These are phyloP conservation scores for Epirrhoe alternata DNA, from an alignment of 2,888 invertebrate species.

Conservation along the genomic window DNA sequence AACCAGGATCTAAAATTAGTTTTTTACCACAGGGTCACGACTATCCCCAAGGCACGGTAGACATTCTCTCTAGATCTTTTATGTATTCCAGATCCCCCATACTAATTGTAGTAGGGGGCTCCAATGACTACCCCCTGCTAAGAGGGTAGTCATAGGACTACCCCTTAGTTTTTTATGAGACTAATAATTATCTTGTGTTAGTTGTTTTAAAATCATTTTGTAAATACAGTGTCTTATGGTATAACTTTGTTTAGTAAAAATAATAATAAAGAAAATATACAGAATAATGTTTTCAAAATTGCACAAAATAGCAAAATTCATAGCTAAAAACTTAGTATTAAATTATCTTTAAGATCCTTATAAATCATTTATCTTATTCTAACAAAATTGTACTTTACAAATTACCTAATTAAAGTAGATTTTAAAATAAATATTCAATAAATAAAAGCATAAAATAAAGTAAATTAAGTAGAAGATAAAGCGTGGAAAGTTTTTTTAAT, in stretches of 20 bases:
- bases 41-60: too few species aligned
- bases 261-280: constrained; percentile 5
- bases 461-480: constrained; percentile 37
- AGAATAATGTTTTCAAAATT: constrained; percentile 27
- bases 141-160: too few species aligned
- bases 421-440: constrained; percentile 43
- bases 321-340: constrained; percentile 17
- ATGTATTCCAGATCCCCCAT: too few species aligned
- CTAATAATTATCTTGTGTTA: neutral
- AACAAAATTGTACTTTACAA: constrained; percentile 44
- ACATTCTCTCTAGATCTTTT: too few species aligned
- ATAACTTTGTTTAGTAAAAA: neutral
- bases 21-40: too few species aligned
- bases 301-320: constrained; percentile 37
- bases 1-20: too few species aligned
- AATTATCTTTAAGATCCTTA: constrained; percentile 24
- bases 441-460: constrained; percentile 36
- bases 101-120: too few species aligned
- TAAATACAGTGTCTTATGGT: neutral
- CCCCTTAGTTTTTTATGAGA: neutral
- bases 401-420: constrained; percentile 26
- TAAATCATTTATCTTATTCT: constrained; percentile 16
- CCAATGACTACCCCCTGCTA: too few species aligned
- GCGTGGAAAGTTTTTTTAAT: constrained; percentile 12
- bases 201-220: neutral